phyloP scores from a whole-genome alignment of 2,113 vertebrate genomes.

The Andinoacara biseriatus region DNA sequence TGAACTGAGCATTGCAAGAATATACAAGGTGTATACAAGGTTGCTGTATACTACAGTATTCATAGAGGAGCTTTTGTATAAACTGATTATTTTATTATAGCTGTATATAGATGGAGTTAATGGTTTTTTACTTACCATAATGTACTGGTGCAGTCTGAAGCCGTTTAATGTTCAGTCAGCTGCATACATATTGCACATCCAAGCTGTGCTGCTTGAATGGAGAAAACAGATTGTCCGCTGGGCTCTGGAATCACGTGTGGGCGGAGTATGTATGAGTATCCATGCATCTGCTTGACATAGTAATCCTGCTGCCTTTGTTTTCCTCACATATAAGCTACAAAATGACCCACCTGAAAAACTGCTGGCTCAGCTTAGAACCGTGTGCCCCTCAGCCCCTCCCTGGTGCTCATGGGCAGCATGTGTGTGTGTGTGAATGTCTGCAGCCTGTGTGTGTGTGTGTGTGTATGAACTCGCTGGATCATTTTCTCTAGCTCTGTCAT shows the following conservation, averaged over 20 bases:
- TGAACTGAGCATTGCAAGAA: too few species aligned
- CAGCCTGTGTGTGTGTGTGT: constrained; percentile 35
- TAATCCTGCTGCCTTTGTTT: constrained; percentile 72
- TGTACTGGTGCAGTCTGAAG: not conserved
- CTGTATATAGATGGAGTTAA: not conserved
- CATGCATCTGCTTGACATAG: constrained; percentile 53
- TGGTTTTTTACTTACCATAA: constrained; percentile 37
- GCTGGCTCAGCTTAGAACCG: constrained; percentile 72
- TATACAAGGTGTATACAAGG: too few species aligned
- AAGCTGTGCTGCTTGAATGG: constrained; percentile 4
- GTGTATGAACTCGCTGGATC: constrained; percentile 33
- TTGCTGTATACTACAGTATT: not conserved
- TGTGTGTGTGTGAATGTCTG: constrained; percentile 45
- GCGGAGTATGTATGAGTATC: constrained; percentile 39
- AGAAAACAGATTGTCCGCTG: constrained; percentile 8
- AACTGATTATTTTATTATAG: not conserved
- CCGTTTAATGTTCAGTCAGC: not conserved
- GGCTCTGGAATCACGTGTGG: constrained; percentile 29
- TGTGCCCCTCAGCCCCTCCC: constrained; percentile 57
- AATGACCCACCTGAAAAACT: constrained; percentile 67
- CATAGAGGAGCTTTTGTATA: not conserved
- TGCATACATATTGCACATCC: constrained; percentile 18
- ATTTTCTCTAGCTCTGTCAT: constrained; percentile 37
- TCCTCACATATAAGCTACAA: constrained; percentile 61
- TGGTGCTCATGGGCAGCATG: constrained; percentile 34